These are phyloP conservation scores for Riptortus pedestris DNA, from an alignment of 1,140 invertebrate genomes.

Conservation along the genomic window DNA sequence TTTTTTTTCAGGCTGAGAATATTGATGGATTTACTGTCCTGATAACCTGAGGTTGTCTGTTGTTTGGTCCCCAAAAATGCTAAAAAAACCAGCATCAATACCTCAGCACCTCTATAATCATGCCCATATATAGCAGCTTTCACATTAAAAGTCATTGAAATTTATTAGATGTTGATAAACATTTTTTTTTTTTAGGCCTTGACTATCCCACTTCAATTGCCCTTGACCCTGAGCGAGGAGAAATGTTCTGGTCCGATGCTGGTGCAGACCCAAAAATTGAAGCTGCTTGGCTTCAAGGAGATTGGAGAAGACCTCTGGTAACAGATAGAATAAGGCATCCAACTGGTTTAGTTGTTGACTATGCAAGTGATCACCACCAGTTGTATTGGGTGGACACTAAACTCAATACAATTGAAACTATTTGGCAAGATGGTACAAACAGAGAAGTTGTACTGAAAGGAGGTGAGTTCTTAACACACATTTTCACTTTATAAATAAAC, in stretches of 20 bases:
- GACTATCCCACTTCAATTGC: slow-evolving; percentile 77
- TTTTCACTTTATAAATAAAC: no score
- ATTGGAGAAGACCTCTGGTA: slow-evolving; percentile 66
- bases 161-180: no score
- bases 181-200: slow-evolving; percentile 53
- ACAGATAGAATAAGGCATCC: slow-evolving; percentile 70
- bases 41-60: no score
- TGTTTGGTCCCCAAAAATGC: no score
- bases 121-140: no score
- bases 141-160: no score
- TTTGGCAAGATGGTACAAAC: slow-evolving; percentile 70
- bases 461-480: slow-evolving; percentile 36
- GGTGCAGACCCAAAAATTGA: slow-evolving; percentile 77
- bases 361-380: slow-evolving; percentile 65
- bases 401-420: slow-evolving; percentile 82
- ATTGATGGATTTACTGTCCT: no score
- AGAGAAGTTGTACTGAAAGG: slow-evolving; percentile 62
- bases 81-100: no score
- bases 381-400: slow-evolving; percentile 95
- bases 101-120: no score
- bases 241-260: slow-evolving; percentile 82
- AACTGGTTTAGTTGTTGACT: slow-evolving; percentile 80
- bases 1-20: no score
- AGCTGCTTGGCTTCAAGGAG: slow-evolving; percentile 91
- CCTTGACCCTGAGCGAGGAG: slow-evolving; percentile 73